phyloP scores from a whole-genome alignment of 2,113 vertebrate genomes.

The Speoplatyrhinus poulsoni region DNA sequence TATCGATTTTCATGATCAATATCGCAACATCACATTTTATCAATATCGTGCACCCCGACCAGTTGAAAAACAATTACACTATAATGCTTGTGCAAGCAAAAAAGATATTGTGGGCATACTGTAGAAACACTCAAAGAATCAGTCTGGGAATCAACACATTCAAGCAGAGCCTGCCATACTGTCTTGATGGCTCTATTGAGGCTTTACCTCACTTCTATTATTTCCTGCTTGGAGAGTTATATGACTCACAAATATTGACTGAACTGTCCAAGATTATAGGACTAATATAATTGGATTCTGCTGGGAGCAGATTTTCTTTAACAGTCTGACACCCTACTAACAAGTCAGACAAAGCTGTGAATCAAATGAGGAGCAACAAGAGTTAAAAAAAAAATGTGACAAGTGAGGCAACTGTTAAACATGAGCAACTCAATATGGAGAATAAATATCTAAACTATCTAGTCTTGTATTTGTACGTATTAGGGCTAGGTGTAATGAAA shows the following conservation, averaged over 20 bases:
- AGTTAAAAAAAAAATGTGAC: background rate
- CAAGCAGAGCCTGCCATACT: background rate
- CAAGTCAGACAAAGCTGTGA: constrained; percentile 22
- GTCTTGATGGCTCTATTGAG: constrained; percentile 5
- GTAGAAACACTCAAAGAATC: constrained; percentile 2
- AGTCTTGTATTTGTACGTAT: no score
- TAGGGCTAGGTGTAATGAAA: no score
- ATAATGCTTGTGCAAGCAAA: background rate
- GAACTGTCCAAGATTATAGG: constrained; percentile 12
- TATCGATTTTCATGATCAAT: no score
- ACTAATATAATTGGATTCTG: constrained; percentile 7
- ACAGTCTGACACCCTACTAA: constrained; percentile 6
- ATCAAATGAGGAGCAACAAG: constrained; percentile 4
- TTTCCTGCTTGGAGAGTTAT: background rate
- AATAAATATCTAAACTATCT: background rate
- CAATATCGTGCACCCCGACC: no score
- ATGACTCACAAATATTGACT: constrained; percentile 21
- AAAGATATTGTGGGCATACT: background rate
- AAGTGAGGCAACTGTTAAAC: background rate
- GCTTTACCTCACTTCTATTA: background rate
- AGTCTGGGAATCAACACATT: background rate
- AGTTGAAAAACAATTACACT: background rate
- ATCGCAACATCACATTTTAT: no score
- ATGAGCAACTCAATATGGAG: background rate
- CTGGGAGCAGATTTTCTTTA: background rate